Percentiles rank a stretch among this genome's conserved stretches.
phyloP scores from a whole-genome alignment of 2,797 vertebrate genomes.

The Semotilus atromaculatus region DNA sequence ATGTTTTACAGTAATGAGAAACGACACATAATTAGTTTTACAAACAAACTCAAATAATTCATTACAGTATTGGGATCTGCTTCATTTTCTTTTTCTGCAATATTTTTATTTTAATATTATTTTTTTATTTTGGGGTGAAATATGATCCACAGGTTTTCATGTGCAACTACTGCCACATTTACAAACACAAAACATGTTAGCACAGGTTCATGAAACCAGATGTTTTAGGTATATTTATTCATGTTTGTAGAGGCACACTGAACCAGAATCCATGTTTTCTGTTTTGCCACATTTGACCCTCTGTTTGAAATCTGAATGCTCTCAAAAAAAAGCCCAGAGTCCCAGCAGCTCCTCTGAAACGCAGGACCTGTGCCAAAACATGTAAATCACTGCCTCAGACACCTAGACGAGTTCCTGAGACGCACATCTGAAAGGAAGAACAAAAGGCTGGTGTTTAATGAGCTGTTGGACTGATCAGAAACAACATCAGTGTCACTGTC shows the following conservation, averaged over 20 bases:
- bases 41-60: background rate
- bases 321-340: slow-evolving; percentile 35
- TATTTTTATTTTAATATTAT: background rate
- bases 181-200: background rate
- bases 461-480: background rate
- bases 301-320: background rate
- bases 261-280: background rate
- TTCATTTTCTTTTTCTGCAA: background rate
- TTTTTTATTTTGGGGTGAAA: slow-evolving; percentile 18
- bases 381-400: slow-evolving; percentile 68
- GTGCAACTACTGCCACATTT: background rate
- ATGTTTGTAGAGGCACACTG: background rate
- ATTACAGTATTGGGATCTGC: background rate
- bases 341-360: slow-evolving; percentile 56
- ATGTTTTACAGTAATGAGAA: background rate
- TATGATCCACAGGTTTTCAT: background rate
- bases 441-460: background rate
- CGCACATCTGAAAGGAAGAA: slow-evolving; percentile 4
- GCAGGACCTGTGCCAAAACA: slow-evolving; percentile 73
- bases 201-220: background rate
- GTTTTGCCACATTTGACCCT: background rate
- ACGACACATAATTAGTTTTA: background rate
- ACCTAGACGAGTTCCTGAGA: slow-evolving; percentile 59
- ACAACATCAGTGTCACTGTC: background rate
- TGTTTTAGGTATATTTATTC: background rate